Evolutionary conservation across 2,888 invertebrate genomes (phyloP).

Genomic region (Tenthredo livida): DNA sequence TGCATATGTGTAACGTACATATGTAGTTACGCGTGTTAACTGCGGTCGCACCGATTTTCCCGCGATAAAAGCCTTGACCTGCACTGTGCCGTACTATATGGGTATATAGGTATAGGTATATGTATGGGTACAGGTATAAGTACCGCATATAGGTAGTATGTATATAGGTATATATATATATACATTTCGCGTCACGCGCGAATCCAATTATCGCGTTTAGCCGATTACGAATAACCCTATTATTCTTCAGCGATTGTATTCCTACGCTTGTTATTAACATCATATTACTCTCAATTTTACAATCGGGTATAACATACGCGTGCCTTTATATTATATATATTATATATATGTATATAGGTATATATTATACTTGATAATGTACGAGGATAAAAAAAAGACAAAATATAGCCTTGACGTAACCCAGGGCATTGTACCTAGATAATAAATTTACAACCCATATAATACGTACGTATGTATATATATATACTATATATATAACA

Average conservation of each 20-base stretch:
- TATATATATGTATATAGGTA: neutral
- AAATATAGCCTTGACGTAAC: neutral
- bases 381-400: too few relatives aligned
- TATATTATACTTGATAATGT: too few relatives aligned
- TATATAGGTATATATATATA: neutral
- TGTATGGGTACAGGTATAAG: neutral
- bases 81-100: neutral
- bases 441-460: neutral
- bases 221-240: constrained; percentile 48
- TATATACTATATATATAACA: neutral
- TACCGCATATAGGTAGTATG: neutral
- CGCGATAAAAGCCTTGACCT: constrained; percentile 44
- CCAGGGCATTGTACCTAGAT: neutral
- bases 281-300: constrained; percentile 7
- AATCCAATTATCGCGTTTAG: constrained; percentile 46
- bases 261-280: constrained; percentile 5
- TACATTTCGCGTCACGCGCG: neutral
- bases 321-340: too few relatives aligned
- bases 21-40: constrained; percentile 19
- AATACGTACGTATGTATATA: neutral
- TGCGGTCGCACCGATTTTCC: constrained; percentile 5
- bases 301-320: neutral
- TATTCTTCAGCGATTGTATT: constrained; percentile 10
- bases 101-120: too few relatives aligned
- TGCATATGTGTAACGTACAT: neutral